These are phyloP conservation scores for Montipora foliosa DNA, from an alignment of 64 coral and sea anemone genomes.

Conservation along the genomic window DNA sequence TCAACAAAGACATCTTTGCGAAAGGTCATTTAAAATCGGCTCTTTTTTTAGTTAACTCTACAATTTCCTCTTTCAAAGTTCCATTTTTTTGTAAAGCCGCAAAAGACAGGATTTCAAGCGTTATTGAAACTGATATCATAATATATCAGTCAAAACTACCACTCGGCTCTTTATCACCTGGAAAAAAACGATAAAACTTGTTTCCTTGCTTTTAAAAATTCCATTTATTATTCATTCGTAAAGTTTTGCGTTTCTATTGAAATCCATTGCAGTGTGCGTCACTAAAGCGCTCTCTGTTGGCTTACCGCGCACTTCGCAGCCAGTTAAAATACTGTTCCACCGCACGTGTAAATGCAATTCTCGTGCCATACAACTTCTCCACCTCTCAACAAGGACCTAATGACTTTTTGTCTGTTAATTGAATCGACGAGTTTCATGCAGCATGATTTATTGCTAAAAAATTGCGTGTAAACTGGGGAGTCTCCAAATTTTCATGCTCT, in stretches of 20 bases:
- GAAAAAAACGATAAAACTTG: neutral
- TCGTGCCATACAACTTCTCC: neutral
- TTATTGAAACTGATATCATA: neutral
- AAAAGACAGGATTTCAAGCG: neutral
- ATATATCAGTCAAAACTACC: conserved; percentile 7
- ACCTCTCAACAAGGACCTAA: neutral
- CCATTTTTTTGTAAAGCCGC: neutral
- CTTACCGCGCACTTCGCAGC: neutral
- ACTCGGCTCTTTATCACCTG: neutral
- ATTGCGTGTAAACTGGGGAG: too few species aligned
- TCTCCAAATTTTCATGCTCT: too few species aligned
- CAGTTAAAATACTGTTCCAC: neutral
- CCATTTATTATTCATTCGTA: neutral
- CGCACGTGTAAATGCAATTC: neutral
- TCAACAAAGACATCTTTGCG: too few species aligned
- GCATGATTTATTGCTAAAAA: too few species aligned
- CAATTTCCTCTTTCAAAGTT: neutral
- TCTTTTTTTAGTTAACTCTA: too few species aligned
- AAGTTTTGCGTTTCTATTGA: neutral
- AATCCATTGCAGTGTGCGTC: neutral
- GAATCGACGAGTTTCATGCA: too few species aligned
- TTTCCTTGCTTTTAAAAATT: neutral
- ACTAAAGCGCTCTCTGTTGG: neutral
- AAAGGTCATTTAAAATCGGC: too few species aligned
- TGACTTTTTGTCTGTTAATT: neutral